Evolutionary conservation across 1,140 invertebrate species (phyloP).

Genomic region (Zaprionus ornatus): DNA sequence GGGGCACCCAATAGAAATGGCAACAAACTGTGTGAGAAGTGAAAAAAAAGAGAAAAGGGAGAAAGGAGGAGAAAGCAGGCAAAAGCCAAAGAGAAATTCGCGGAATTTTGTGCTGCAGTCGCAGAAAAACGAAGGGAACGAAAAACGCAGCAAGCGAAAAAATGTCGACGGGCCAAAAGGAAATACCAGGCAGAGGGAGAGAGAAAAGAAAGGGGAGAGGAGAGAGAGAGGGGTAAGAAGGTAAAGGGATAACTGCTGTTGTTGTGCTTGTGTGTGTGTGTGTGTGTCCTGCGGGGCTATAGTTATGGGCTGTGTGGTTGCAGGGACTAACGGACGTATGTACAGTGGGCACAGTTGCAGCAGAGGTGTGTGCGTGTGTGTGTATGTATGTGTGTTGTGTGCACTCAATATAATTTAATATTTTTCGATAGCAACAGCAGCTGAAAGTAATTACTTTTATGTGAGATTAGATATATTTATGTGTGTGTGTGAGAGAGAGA

Average conservation of each 20-base stretch:
- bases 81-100: conserved; percentile 67
- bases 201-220: background rate
- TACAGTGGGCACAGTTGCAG: background rate
- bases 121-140: conserved; percentile 56
- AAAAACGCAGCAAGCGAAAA: conserved; percentile 54
- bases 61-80: background rate
- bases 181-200: conserved; percentile 10
- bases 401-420: conserved; percentile 82
- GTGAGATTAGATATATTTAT: conserved; percentile 81
- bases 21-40: conserved; percentile 27
- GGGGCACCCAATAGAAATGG: conserved; percentile 50
- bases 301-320: conserved; percentile 62
- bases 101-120: conserved; percentile 77
- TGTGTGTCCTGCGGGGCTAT: conserved; percentile 27
- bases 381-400: conserved; percentile 39
- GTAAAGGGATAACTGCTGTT: conserved; percentile 22
- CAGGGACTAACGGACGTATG: background rate
- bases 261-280: conserved; percentile 1
- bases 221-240: background rate
- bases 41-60: background rate
- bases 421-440: conserved; percentile 80
- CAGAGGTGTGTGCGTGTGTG: conserved; percentile 18
- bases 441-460: conserved; percentile 82
- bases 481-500: conserved; percentile 35
- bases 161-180: conserved; percentile 68